Evolutionary conservation across 2,888 invertebrate genomes (phyloP).

Genomic region (Masnerella sp.): DNA sequence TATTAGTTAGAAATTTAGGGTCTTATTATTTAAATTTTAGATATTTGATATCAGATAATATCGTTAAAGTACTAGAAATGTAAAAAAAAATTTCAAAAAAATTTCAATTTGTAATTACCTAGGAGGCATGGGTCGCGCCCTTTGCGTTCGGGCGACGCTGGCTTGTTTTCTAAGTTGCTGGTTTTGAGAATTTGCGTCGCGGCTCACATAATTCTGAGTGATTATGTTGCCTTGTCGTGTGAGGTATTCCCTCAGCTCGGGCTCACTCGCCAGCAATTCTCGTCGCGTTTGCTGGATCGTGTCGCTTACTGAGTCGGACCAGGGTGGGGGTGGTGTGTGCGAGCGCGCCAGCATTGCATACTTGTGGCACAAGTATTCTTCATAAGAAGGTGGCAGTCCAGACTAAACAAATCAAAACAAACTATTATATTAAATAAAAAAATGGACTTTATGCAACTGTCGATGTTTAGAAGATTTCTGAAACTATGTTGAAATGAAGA

Average conservation of each 20-base stretch:
- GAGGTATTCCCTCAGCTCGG: constrained; percentile 71
- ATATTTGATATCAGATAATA: no score
- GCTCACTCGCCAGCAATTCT: constrained; percentile 69
- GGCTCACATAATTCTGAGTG: constrained; percentile 63
- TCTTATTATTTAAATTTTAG: no score
- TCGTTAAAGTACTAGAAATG: no score
- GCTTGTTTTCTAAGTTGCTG: constrained; percentile 70
- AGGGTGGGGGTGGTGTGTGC: constrained; percentile 75
- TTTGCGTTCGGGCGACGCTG: constrained; percentile 65
- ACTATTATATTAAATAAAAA: background rate
- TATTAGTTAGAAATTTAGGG: no score
- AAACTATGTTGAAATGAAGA: no score
- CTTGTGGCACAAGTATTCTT: constrained; percentile 74
- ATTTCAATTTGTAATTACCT: no score
- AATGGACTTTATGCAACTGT: background rate
- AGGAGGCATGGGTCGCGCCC: constrained; percentile 72
- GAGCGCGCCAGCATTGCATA: constrained; percentile 73
- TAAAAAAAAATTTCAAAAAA: no score
- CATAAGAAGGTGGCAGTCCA: constrained; percentile 76
- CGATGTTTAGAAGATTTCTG: no score
- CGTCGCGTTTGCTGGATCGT: constrained; percentile 67
- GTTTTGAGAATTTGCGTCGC: constrained; percentile 66
- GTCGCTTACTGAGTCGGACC: constrained; percentile 72
- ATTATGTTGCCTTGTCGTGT: constrained; percentile 66
- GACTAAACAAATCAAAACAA: constrained; percentile 64